Evolutionary conservation across 1,140 invertebrate genomes (phyloP), one percentile per base, ranked within the genome.

Genomic region (Pogonomyrmex californicus): DNA sequence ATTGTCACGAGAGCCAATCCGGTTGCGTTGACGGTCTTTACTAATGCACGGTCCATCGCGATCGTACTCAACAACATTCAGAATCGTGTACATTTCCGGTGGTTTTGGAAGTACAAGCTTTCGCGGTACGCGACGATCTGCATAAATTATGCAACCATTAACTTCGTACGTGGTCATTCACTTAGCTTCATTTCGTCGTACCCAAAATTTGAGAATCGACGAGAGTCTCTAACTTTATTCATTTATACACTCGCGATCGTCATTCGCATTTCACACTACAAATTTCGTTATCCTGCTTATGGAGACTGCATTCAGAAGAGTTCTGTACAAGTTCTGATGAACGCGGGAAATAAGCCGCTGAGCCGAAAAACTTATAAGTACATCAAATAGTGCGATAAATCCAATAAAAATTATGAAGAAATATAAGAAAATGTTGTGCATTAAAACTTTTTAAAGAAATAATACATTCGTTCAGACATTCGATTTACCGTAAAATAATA

Each of bases 71-170:
- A 81, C 47, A 71, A 85, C 60, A 66, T 78, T 78, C 58, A 47
- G 78, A 85, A 85, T 85, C 82, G 36, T 66, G 60, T 65, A 65
- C 49, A 36, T 78, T 85, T 85, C 47, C 68, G 68, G 14, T 47
- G 68, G 54, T 60, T 75, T 73, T 41, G 65, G 41, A 83, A 83
- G 68, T 83, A 73, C 79, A 73, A 73, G 68, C 68, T 83, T 83
- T 49, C 41, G 30, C 62, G 62, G 7, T 33, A 41, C 66, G 66
- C 54, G 41, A 62, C 56, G 41, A 73, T 83, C 56, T 83, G 68
- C 79, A 83, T 83, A 83, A 83, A 83, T 83, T 83, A 73, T 83
- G 79, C 79, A 75, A 83, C 30, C 79, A 83, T 83, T 83, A 83
- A 49, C 68, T 83, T 83, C 68, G 79, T 83, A 83, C 54, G 79